These are phyloP conservation scores for Drosophila sp. DNA, from an alignment of 1,140 invertebrate genomes.

Conservation along the genomic window DNA sequence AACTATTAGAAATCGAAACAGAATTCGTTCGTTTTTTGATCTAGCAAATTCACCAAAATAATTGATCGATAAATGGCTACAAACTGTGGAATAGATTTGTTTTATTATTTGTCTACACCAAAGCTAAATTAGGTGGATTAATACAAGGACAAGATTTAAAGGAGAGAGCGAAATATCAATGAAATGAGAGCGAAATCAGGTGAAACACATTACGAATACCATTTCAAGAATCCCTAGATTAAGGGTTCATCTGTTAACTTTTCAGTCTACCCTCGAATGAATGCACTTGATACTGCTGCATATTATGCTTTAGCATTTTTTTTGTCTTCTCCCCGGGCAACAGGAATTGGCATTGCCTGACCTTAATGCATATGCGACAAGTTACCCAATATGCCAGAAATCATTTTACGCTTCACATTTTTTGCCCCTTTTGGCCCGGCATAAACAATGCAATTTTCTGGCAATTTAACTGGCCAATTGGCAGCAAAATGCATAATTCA, in stretches of 20 bases:
- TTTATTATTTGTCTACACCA: no score
- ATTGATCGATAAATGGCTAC: no score
- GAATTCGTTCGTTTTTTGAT: no score
- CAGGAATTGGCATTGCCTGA: conserved; percentile 35
- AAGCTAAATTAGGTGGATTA: no score
- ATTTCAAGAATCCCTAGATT: no score
- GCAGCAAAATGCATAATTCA: conserved; percentile 52
- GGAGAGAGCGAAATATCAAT: no score
- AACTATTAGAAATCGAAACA: no score
- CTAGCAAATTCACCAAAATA: no score
- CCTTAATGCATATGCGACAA: conserved; percentile 57
- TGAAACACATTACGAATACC: no score
- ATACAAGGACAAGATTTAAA: no score
- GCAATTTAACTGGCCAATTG: conserved; percentile 60
- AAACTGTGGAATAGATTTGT: no score
- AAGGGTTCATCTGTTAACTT: background rate
- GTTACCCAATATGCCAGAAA: conserved; percentile 25
- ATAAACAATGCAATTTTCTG: conserved; percentile 64
- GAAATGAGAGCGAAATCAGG: no score
- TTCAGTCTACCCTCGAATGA: background rate
- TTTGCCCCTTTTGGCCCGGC: conserved; percentile 2
- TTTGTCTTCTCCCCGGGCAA: conserved; percentile 30
- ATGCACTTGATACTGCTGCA: background rate
- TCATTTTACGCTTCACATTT: conserved; percentile 15
- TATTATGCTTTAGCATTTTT: conserved; percentile 4